Conservation (phyloP, 1,140 invertebrate genomes). For the Tribolium castaneum region DNA sequence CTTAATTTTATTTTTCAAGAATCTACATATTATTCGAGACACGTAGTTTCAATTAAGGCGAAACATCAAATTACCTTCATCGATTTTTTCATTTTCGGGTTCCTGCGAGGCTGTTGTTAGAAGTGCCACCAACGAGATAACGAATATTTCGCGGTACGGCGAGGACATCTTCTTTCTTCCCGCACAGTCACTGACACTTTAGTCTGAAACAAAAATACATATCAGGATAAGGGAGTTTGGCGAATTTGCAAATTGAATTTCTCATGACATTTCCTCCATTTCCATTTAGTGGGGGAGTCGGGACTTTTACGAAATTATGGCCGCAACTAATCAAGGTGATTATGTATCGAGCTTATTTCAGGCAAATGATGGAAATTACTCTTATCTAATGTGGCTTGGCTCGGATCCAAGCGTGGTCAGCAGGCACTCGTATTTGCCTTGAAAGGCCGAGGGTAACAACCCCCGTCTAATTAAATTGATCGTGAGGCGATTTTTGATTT, state of each 20-base stretch:
- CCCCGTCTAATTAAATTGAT: background rate
- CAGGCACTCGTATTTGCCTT: background rate
- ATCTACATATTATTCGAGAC: constrained; percentile 13
- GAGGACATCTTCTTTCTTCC: constrained; percentile 5
- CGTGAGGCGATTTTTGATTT: background rate
- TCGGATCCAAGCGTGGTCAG: constrained; percentile 34
- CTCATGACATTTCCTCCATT: background rate
- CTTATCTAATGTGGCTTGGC: constrained; percentile 41
- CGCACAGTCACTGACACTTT: constrained; percentile 34
- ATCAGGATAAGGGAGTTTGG: background rate
- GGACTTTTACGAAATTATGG: background rate
- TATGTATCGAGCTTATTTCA: constrained; percentile 10
- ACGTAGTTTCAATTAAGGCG: background rate
- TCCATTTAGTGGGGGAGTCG: background rate
- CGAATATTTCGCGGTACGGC: background rate
- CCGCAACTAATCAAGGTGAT: constrained; percentile 9
- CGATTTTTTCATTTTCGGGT: constrained; percentile 53
- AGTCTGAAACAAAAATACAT: constrained; percentile 36
- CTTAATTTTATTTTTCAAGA: constrained; percentile 3
- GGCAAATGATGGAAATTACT: background rate
- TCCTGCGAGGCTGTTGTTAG: constrained; percentile 40
- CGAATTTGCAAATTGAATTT: too few species aligned
- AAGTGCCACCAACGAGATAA: constrained; percentile 32
- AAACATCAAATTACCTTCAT: constrained; percentile 49
- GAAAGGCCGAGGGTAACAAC: background rate